A percentile compares a stretch with the other conserved stretches of the same genome.
phyloP scores from a whole-genome alignment of 1,140 invertebrate species.

The Cydia amplana region DNA sequence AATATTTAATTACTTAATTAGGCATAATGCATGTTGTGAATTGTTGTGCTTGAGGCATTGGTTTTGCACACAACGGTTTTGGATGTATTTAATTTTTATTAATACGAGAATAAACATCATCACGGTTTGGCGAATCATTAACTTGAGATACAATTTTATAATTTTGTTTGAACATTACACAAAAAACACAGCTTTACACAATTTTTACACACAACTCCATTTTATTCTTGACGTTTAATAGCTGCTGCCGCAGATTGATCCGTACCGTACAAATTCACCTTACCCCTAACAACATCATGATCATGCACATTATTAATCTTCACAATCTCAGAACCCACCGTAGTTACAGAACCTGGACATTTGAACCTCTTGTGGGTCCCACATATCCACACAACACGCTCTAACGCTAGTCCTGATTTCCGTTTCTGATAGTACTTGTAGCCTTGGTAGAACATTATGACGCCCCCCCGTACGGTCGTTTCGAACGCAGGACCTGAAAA shows the following conservation, averaged over 20 bases:
- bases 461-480: not conserved
- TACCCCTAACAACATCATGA: not conserved
- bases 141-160: no score
- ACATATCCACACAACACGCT: not conserved
- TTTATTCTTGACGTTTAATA: not conserved
- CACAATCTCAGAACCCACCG: not conserved
- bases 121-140: no score
- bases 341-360: not conserved
- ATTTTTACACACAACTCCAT: not conserved
- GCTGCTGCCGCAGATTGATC: not conserved
- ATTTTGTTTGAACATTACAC: no score
- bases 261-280: not conserved
- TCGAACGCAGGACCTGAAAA: not conserved
- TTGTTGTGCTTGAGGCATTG: no score
- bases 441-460: not conserved
- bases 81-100: no score
- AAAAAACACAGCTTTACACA: no score
- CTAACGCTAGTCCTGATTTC: not conserved
- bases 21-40: no score
- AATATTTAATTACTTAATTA: no score
- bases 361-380: constrained; percentile 3
- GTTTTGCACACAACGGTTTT: no score
- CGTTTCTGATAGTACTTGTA: constrained; percentile 1
- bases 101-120: no score
- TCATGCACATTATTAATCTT: not conserved